A percentile compares a stretch with the other conserved stretches of the same genome.
Conservation (phyloP, 2,113 vertebrate species). For the Ceyx cyanopectus region DNA sequence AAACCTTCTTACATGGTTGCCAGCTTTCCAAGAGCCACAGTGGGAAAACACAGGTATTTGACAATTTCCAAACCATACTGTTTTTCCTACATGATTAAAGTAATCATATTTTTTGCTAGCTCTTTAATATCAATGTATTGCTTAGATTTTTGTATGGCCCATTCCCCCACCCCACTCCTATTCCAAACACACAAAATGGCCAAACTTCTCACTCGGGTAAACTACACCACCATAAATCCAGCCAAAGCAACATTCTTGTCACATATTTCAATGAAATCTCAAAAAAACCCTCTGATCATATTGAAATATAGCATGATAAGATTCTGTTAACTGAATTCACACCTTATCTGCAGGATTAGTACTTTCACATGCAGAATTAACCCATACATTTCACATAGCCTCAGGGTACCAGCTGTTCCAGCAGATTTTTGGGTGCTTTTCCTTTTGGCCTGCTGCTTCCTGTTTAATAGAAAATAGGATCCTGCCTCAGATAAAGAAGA, state of each 20-base stretch:
- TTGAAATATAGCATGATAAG: background rate
- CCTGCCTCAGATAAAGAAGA: background rate
- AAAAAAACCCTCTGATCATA: background rate
- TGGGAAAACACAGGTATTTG: background rate
- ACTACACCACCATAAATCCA: background rate
- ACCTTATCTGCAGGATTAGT: background rate
- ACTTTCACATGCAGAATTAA: background rate
- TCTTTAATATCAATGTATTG: background rate
- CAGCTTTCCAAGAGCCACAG: background rate
- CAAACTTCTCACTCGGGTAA: background rate
- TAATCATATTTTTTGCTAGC: background rate
- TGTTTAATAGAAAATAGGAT: background rate
- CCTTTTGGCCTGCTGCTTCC: background rate
- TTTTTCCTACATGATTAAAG: background rate
- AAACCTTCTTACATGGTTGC: background rate
- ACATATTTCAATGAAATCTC: background rate
- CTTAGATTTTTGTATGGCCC: background rate
- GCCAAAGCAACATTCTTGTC: background rate
- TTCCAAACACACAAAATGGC: background rate
- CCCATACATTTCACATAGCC: background rate
- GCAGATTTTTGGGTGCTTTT: background rate
- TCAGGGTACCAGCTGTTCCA: background rate
- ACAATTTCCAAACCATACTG: background rate
- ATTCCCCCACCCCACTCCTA: background rate
- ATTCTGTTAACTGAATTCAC: background rate